Conservation (phyloP, 64 coral and sea anemone genomes). For the Catalaphyllia jardinei region DNA sequence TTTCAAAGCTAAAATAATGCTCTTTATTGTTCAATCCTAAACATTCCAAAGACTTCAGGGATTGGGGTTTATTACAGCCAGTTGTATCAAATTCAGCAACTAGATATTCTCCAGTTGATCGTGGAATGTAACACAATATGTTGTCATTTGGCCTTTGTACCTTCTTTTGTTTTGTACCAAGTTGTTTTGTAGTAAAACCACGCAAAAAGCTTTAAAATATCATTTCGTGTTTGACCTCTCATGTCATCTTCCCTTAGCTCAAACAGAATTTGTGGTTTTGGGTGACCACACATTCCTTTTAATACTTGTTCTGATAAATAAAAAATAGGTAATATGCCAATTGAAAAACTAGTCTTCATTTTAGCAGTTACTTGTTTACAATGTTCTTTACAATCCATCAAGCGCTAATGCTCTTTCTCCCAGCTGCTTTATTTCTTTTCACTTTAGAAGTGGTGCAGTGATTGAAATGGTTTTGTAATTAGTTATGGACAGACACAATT, state of each 20-base stretch:
- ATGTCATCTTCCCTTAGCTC: neutral
- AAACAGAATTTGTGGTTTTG: neutral
- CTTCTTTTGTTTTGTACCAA: neutral
- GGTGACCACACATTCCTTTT: no score
- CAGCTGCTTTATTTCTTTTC: no score
- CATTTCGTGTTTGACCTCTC: neutral
- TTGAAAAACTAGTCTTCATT: no score
- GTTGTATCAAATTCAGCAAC: slow-evolving; percentile 9
- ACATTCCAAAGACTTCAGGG: no score
- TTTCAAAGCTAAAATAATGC: no score
- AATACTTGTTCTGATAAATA: no score
- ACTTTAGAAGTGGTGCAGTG: no score
- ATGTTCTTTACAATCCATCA: no score
- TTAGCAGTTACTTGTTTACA: no score
- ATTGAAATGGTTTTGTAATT: neutral
- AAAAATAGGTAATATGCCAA: no score
- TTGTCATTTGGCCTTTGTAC: slow-evolving; percentile 13
- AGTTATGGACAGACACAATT: neutral
- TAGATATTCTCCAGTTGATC: neutral
- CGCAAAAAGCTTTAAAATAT: neutral
- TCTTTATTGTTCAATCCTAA: no score
- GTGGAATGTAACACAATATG: slow-evolving; percentile 17
- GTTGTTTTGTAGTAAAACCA: neutral
- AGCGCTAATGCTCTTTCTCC: no score
- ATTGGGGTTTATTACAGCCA: neutral